phyloP scores from a whole-genome alignment of 1,140 invertebrate species.

The Pararge aegeria region DNA sequence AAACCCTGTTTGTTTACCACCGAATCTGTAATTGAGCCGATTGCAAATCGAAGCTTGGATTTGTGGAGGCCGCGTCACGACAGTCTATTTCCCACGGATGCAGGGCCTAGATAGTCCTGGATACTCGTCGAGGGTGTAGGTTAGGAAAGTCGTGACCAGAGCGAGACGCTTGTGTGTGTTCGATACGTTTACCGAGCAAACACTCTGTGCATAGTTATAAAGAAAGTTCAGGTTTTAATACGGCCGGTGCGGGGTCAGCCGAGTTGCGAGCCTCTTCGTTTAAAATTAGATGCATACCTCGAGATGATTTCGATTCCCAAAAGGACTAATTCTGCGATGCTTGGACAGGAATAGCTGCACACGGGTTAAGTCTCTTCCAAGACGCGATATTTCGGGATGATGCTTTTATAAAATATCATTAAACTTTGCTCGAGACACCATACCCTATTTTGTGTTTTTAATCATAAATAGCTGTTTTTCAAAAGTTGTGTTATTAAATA shows the following conservation, averaged over 20 bases:
- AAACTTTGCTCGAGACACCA: not conserved
- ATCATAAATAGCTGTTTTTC: not conserved
- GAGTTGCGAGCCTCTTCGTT: slow-evolving; percentile 75
- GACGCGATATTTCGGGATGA: slow-evolving; percentile 67
- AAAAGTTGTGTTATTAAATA: not conserved
- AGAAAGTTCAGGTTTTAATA: slow-evolving; percentile 78
- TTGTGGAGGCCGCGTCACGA: slow-evolving; percentile 49
- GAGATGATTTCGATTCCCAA: slow-evolving; percentile 53
- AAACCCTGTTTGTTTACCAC: slow-evolving; percentile 60
- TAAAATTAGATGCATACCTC: slow-evolving; percentile 79
- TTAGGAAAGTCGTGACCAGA: slow-evolving; percentile 71
- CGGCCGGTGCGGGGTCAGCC: slow-evolving; percentile 69
- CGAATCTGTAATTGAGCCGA: slow-evolving; percentile 35
- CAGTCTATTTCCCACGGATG: slow-evolving; percentile 70
- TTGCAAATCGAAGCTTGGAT: slow-evolving; percentile 44
- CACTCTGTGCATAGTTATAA: slow-evolving; percentile 72
- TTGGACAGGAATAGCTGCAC: slow-evolving; percentile 64
- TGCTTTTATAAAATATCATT: slow-evolving; percentile 57
- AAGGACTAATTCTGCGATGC: slow-evolving; percentile 55
- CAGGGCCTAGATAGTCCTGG: slow-evolving; percentile 68
- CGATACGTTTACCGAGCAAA: slow-evolving; percentile 71
- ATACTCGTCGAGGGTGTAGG: slow-evolving; percentile 57
- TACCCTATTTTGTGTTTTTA: not conserved
- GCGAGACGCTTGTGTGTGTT: slow-evolving; percentile 64
- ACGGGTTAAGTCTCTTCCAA: slow-evolving; percentile 46